Percentiles rank a stretch among this genome's conserved stretches.
Evolutionary conservation across 2,888 invertebrate species (phyloP).

Genomic region (Bursaphelenchus okinawaensis): DNA sequence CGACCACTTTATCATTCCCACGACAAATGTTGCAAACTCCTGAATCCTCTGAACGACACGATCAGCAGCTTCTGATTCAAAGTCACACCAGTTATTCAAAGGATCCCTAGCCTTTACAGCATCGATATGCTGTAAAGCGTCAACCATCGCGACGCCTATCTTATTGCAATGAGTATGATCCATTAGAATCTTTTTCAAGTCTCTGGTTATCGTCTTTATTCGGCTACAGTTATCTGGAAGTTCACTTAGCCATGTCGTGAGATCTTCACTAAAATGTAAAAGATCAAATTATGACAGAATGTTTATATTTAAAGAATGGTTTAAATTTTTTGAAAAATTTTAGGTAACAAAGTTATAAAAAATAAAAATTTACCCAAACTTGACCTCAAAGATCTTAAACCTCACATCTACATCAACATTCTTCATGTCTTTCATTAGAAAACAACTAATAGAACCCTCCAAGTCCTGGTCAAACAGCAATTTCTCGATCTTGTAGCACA

Average conservation of each 20-base stretch:
- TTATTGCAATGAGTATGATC: not conserved
- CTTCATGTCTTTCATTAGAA: no score
- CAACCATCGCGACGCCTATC: not conserved
- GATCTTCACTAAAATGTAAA: not conserved
- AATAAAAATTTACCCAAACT: not conserved
- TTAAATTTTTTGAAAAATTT: no score
- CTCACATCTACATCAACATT: not conserved
- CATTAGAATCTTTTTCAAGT: not conserved
- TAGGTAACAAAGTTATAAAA: no score
- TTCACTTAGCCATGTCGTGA: not conserved
- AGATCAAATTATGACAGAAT: not conserved
- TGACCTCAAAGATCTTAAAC: not conserved
- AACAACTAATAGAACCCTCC: not conserved
- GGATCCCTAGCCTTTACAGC: not conserved
- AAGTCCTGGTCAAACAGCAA: not conserved
- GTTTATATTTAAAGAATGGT: no score
- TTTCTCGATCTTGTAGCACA: not conserved
- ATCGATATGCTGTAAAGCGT: not conserved
- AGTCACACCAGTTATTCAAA: not conserved
- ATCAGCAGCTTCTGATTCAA: not conserved
- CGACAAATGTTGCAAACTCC: slow-evolving; percentile 24
- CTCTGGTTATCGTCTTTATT: not conserved
- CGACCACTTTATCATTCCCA: slow-evolving; percentile 38
- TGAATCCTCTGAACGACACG: slow-evolving; percentile 25
- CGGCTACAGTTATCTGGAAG: not conserved